Evolutionary conservation across 2,888 invertebrate species (phyloP).

Genomic region (Drosophila pseudotakahashii): DNA sequence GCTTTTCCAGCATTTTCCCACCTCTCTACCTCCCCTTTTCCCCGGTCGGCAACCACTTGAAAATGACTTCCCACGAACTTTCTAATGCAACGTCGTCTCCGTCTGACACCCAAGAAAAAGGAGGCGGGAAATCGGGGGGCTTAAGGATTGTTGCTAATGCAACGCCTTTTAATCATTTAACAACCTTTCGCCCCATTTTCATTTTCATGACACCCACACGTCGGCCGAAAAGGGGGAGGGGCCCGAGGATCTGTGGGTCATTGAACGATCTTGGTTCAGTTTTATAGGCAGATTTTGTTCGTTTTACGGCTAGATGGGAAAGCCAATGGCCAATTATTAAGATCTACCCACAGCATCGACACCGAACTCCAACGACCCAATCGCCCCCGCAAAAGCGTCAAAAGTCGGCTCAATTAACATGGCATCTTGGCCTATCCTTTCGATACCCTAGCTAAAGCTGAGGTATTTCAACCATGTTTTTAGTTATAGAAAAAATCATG

Average conservation of each 20-base stretch:
- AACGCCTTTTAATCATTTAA: conserved; percentile 79
- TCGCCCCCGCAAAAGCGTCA: conserved; percentile 41
- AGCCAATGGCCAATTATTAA: conserved; percentile 56
- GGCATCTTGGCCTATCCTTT: conserved; percentile 23
- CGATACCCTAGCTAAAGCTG: conserved; percentile 16
- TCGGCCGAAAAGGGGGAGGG: neutral
- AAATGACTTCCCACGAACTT: conserved; percentile 79
- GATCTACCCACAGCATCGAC: conserved; percentile 45
- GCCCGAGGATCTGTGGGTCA: conserved; percentile 49
- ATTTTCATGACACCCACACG: conserved; percentile 50
- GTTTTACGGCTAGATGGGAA: conserved; percentile 46
- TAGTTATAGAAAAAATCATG: no score
- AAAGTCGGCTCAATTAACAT: conserved; percentile 59
- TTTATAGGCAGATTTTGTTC: conserved; percentile 42
- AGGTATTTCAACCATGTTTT: no score
- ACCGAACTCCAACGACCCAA: conserved; percentile 14
- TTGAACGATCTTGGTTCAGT: conserved; percentile 59
- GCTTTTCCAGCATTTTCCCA: conserved; percentile 1
- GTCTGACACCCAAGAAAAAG: conserved; percentile 24
- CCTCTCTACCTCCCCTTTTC: neutral
- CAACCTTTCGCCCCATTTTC: conserved; percentile 79
- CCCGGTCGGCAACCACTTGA: conserved; percentile 43
- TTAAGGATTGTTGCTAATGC: conserved; percentile 63
- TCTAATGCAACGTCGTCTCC: conserved; percentile 65
- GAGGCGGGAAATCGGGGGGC: neutral